Evolutionary conservation across 2,113 vertebrate genomes (phyloP).

Genomic region (Brachypodius melanocephalos): DNA sequence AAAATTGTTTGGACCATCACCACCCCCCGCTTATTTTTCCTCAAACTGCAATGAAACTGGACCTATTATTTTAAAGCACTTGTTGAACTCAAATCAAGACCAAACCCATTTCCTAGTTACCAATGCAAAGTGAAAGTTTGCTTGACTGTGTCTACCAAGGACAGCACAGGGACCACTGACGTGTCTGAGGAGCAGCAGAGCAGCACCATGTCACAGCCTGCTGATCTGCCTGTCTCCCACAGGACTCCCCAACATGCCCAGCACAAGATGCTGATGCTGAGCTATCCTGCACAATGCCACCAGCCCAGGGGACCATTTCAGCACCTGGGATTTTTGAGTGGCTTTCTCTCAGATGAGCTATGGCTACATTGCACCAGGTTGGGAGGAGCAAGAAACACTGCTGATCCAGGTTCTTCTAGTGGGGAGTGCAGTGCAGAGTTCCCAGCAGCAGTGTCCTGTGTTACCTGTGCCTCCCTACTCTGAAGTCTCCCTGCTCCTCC

Average conservation of each 20-base stretch:
- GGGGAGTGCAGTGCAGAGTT: not conserved
- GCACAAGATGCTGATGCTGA: not conserved
- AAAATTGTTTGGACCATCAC: not conserved
- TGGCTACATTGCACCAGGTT: not conserved
- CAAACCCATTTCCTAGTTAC: not conserved
- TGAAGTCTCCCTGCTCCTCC: not conserved
- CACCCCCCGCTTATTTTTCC: fast-evolving
- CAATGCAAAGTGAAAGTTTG: not conserved
- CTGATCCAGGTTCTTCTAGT: not conserved
- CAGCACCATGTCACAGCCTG: not conserved
- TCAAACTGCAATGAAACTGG: not conserved
- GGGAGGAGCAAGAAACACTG: not conserved
- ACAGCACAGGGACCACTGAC: not conserved
- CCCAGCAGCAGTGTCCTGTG: not conserved
- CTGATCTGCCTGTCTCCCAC: not conserved
- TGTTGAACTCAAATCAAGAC: not conserved
- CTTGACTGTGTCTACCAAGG: not conserved
- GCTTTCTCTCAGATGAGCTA: not conserved
- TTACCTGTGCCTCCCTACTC: not conserved
- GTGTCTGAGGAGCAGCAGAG: not conserved
- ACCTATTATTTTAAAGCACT: not conserved
- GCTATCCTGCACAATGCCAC: not conserved
- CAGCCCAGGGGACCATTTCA: not conserved
- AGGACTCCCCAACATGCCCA: not conserved
- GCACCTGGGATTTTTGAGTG: not conserved